Percentiles rank a stretch among this genome's conserved stretches.
phyloP scores from a whole-genome alignment of 2,888 invertebrate genomes.

The Elysia crispata region DNA sequence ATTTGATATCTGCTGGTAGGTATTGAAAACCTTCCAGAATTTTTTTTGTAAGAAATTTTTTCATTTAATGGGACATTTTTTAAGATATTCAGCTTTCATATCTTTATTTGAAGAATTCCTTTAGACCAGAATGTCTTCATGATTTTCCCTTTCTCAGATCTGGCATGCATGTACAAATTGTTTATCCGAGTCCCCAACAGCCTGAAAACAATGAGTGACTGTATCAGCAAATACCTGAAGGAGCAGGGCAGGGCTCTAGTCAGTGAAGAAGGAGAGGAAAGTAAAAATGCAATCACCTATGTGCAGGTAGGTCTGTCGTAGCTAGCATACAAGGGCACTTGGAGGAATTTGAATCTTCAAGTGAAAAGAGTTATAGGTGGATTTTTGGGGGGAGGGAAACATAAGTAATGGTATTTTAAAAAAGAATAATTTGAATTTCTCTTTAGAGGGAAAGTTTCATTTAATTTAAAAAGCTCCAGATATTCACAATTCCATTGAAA shows the following conservation, averaged over 20 bases:
- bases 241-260: conserved; percentile 97
- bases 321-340: no score
- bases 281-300: conserved; percentile 76
- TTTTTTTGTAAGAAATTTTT: no score
- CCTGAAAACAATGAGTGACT: conserved; percentile 95
- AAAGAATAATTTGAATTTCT: no score
- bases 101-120: not conserved
- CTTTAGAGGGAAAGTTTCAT: no score
- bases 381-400: no score
- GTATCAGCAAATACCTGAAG: conserved; percentile 92
- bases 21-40: no score
- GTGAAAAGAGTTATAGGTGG: no score
- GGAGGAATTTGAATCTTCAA: no score
- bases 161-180: conserved; percentile 98
- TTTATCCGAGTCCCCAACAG: conserved; percentile 95
- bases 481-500: no score
- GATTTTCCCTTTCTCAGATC: conserved; percentile 83
- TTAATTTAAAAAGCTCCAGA: no score
- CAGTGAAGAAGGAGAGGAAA: conserved; percentile 94
- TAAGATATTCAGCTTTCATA: not conserved
- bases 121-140: not conserved
- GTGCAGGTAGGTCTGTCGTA: conserved; percentile 69
- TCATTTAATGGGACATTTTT: not conserved
- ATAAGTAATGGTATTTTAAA: no score
- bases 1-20: no score